Evolutionary conservation across 2,888 invertebrate genomes (phyloP).

Genomic region (Therioaphis trifolii): DNA sequence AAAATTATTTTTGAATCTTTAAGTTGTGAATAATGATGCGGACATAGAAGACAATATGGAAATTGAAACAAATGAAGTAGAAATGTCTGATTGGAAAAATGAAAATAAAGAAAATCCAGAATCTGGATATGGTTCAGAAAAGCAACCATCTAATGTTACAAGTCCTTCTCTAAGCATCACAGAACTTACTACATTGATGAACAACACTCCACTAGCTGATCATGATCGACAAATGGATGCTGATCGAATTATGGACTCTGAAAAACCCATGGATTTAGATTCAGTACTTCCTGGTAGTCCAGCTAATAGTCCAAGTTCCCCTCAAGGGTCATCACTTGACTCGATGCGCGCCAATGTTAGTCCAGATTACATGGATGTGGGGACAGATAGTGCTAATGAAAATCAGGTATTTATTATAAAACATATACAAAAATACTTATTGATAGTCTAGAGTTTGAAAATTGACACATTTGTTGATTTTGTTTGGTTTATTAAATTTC

Average conservation of each 20-base stretch:
- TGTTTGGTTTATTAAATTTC: no score
- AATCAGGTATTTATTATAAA: slow-evolving; percentile 32
- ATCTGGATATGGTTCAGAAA: slow-evolving; percentile 77
- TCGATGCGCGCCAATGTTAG: slow-evolving; percentile 64
- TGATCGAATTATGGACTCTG: slow-evolving; percentile 53
- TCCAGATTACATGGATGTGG: slow-evolving; percentile 61
- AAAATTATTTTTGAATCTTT: slow-evolving; percentile 67
- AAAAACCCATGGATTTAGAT: slow-evolving; percentile 61
- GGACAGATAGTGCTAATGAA: slow-evolving; percentile 61
- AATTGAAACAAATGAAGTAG: slow-evolving; percentile 68
- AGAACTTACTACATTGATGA: slow-evolving; percentile 59
- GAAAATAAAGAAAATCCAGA: slow-evolving; percentile 69
- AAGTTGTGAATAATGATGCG: slow-evolving; percentile 82
- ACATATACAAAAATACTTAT: not conserved
- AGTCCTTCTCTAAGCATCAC: slow-evolving; percentile 63
- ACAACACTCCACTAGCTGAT: slow-evolving; percentile 60
- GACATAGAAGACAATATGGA: slow-evolving; percentile 84
- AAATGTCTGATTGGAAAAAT: slow-evolving; percentile 66
- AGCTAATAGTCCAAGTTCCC: slow-evolving; percentile 56
- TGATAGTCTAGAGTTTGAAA: not conserved
- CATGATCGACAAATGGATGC: slow-evolving; percentile 48
- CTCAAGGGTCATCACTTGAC: slow-evolving; percentile 62
- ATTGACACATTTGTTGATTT: no score
- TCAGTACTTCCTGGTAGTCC: slow-evolving; percentile 62
- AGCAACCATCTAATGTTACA: slow-evolving; percentile 67